Percentiles rank a stretch among this genome's conserved stretches.
phyloP scores from a whole-genome alignment of 2,888 invertebrate species.

The Parasteatoda lunata region DNA sequence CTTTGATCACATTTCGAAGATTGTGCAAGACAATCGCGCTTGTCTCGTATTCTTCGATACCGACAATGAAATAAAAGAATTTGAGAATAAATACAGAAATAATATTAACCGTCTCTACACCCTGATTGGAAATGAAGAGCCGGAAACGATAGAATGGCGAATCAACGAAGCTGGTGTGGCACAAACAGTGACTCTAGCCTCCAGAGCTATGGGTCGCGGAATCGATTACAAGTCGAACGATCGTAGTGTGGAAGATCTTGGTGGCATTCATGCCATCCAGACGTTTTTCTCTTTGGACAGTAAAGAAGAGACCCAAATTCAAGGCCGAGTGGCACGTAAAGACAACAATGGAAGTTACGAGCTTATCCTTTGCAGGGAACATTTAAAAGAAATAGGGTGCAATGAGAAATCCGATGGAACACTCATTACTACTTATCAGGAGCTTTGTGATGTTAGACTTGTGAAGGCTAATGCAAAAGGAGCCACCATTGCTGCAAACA shows the following conservation, averaged over 20 bases:
- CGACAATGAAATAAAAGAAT: neutral
- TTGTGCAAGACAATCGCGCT: neutral
- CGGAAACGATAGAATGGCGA: neutral
- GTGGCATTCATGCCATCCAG: neutral
- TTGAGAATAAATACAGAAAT: neutral
- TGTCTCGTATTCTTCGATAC: neutral
- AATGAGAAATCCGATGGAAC: neutral
- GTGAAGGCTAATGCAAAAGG: neutral
- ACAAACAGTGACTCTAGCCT: neutral
- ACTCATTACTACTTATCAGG: neutral
- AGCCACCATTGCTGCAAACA: neutral
- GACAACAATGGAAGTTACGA: neutral
- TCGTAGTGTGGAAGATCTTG: neutral
- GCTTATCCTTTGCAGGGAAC: neutral
- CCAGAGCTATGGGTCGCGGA: neutral
- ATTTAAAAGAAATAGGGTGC: neutral
- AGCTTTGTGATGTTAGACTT: neutral
- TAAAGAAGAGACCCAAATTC: neutral
- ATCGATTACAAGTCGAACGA: neutral
- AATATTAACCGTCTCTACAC: neutral
- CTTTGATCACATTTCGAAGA: neutral
- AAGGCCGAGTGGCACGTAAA: neutral
- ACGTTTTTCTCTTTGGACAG: neutral
- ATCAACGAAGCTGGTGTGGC: neutral
- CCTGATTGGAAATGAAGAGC: neutral